Percentiles rank a stretch among this genome's conserved stretches.
phyloP scores from a whole-genome alignment of 2,113 vertebrate species.

The Egretta garzetta region DNA sequence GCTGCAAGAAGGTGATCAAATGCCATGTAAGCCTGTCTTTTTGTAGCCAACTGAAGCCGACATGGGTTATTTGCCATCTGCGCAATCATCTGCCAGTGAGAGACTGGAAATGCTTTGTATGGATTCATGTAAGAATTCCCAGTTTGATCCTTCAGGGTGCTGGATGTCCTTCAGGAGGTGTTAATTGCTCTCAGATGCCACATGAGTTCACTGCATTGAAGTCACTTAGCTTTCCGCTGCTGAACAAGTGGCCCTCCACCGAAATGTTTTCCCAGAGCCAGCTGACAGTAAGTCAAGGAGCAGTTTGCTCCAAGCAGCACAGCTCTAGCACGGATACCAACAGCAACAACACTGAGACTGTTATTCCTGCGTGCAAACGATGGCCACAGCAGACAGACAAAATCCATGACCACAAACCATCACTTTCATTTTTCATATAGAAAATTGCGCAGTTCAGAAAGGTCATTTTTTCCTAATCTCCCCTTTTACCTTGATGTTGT shows the following conservation, averaged over 20 bases:
- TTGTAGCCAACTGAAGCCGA: not conserved
- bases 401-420: not conserved
- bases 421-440: not conserved
- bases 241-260: not conserved
- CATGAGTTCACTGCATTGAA: not conserved
- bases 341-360: not conserved
- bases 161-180: not conserved
- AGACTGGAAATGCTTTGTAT: not conserved
- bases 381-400: not conserved
- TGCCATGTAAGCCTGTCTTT: not conserved
- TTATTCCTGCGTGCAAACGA: not conserved
- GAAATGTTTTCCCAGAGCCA: not conserved
- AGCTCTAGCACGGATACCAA: not conserved
- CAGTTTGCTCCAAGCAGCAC: not conserved
- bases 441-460: not conserved
- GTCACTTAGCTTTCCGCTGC: not conserved
- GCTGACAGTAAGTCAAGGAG: not conserved
- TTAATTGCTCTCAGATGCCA: constrained; percentile 15
- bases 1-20: not conserved
- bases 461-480: not conserved
- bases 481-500: constrained; percentile 92
- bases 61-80: not conserved
- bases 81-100: not conserved
- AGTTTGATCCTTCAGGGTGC: not conserved
- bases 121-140: not conserved